Conservation (phyloP, 1,140 invertebrate genomes). For the Trissolcus basalis region DNA sequence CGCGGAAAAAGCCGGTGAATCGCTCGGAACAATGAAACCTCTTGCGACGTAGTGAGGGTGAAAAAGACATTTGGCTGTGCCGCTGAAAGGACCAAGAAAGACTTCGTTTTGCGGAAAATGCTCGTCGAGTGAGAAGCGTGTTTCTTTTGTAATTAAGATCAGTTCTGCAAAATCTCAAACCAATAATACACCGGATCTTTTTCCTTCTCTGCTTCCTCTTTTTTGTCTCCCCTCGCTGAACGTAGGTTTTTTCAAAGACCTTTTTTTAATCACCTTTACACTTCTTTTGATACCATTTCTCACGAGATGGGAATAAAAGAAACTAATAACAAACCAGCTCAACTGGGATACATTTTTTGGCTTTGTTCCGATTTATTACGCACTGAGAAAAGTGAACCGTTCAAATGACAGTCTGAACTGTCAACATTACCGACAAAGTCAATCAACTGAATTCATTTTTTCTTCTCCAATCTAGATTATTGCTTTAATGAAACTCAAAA, state of each 20-base stretch:
- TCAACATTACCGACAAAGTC: too few relatives aligned
- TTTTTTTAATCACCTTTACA: conserved; percentile 22
- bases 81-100: conserved; percentile 46
- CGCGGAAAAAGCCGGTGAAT: conserved; percentile 61
- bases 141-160: conserved; percentile 52
- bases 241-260: conserved; percentile 6
- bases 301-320: neutral
- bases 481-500: too few relatives aligned
- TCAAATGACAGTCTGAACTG: too few relatives aligned
- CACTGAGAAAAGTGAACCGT: too few relatives aligned
- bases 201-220: neutral
- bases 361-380: neutral
- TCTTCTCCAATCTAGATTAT: too few relatives aligned
- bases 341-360: neutral
- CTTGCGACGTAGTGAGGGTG: conserved; percentile 48
- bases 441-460: too few relatives aligned
- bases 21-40: conserved; percentile 63
- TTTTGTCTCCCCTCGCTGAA: conserved; percentile 4
- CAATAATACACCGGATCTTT: conserved; percentile 25
- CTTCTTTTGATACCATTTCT: conserved; percentile 4
- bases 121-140: conserved; percentile 25
- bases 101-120: conserved; percentile 51
- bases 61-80: conserved; percentile 57
- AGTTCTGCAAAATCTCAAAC: conserved; percentile 36
- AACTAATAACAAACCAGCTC: conserved; percentile 7